A percentile compares a stretch with the other conserved stretches of the same genome.
These are phyloP conservation scores for Diarsia dahlii DNA, from an alignment of 2,888 invertebrate species.

Conservation along the genomic window DNA sequence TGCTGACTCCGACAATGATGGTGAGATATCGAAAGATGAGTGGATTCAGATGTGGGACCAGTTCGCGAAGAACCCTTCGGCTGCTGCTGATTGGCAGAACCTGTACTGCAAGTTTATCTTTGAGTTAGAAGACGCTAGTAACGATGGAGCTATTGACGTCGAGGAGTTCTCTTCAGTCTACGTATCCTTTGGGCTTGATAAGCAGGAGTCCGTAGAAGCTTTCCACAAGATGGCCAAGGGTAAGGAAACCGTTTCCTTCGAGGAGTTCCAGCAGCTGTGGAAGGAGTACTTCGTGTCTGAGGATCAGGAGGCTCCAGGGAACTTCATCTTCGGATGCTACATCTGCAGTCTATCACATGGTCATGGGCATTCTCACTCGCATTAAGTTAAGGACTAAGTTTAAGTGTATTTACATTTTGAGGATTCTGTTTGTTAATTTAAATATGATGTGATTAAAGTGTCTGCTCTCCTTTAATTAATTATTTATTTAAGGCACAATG, in stretches of 20 bases:
- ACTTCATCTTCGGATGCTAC: constrained; percentile 93
- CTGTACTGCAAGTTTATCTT: constrained; percentile 97
- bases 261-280: constrained; percentile 95
- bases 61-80: constrained; percentile 93
- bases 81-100: constrained; percentile 95
- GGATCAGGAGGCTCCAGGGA: constrained; percentile 94
- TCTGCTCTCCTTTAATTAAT: neutral
- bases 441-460: neutral
- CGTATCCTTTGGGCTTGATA: constrained; percentile 94
- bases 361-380: constrained; percentile 65
- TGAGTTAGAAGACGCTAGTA: constrained; percentile 96
- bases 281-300: constrained; percentile 96
- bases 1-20: constrained; percentile 96
- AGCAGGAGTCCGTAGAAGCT: constrained; percentile 93
- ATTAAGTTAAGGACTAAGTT: constrained; percentile 30
- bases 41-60: constrained; percentile 97
- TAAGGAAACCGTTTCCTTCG: constrained; percentile 93
- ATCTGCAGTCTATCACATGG: constrained; percentile 68
- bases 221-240: constrained; percentile 95
- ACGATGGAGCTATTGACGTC: constrained; percentile 94
- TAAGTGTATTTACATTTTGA: neutral
- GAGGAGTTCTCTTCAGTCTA: constrained; percentile 96
- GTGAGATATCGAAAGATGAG: constrained; percentile 96
- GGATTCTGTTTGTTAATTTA: neutral
- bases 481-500: neutral